phyloP scores from a whole-genome alignment of 2,797 vertebrate species.

The Esox lucius region DNA sequence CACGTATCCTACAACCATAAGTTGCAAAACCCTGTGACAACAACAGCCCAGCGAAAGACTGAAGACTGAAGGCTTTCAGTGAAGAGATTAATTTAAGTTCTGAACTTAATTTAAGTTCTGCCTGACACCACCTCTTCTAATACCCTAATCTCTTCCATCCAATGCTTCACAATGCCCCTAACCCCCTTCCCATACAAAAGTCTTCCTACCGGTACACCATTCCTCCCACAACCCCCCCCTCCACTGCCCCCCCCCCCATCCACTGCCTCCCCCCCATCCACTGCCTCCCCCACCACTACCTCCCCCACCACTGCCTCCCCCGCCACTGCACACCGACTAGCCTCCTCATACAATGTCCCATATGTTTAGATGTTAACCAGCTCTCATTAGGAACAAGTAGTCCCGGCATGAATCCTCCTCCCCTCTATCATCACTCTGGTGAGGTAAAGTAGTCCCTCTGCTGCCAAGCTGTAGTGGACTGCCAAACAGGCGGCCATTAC shows the following conservation, averaged over 20 bases:
- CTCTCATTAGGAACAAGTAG: conserved; percentile 59
- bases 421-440: conserved; percentile 29
- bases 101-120: no score
- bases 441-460: conserved; percentile 49
- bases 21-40: no score
- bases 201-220: not conserved
- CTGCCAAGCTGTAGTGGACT: conserved; percentile 30
- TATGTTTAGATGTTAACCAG: conserved; percentile 59
- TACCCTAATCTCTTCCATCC: no score
- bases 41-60: not conserved
- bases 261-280: not conserved
- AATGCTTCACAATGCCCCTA: not conserved
- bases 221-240: no score
- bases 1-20: no score
- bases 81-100: no score
- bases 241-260: no score
- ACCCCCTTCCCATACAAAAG: not conserved
- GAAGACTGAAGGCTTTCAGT: no score
- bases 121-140: no score
- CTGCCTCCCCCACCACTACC: not conserved
- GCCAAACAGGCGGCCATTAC: conserved; percentile 34
- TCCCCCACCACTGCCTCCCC: not conserved
- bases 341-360: conserved; percentile 53
- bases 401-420: conserved; percentile 62
- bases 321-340: conserved; percentile 46